Conservation (phyloP, 30 jellyfish, hydroid and myxozoan genomes). For the Turritopsis dohrnii region DNA sequence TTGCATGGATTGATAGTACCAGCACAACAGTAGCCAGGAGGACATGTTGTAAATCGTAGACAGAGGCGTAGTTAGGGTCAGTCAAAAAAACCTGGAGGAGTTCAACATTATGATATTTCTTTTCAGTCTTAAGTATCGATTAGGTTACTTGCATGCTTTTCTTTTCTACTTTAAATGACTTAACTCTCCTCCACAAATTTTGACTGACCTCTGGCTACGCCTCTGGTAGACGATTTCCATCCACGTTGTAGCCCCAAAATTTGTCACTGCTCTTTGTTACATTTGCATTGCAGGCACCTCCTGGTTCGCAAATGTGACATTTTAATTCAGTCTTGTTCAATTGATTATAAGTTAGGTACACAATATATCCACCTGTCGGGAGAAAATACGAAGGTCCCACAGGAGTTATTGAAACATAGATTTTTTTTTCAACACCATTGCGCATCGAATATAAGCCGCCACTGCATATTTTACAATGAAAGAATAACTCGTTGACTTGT, state of each 20-base stretch:
- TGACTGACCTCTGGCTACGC: too few species aligned
- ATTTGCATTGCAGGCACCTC: not conserved
- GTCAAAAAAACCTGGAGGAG: too few species aligned
- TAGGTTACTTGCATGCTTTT: too few species aligned
- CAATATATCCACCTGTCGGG: not conserved
- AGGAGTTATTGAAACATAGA: not conserved
- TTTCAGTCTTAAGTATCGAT: too few species aligned
- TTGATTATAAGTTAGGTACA: not conserved
- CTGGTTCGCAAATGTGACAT: not conserved
- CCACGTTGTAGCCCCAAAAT: not conserved
- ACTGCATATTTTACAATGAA: not conserved
- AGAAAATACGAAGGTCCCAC: not conserved
- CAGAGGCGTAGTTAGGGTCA: too few species aligned
- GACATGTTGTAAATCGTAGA: not conserved
- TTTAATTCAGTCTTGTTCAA: not conserved
- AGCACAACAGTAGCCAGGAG: not conserved
- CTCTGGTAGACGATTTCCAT: not conserved
- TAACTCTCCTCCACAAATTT: too few species aligned
- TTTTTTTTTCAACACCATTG: not conserved
- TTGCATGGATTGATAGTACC: not conserved
- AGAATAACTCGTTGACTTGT: not conserved
- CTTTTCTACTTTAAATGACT: too few species aligned
- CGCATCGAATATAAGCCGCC: not conserved
- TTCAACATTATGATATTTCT: too few species aligned
- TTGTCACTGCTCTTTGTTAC: not conserved